A percentile compares a stretch with the other conserved stretches of the same genome.
These are phyloP conservation scores for Tenodera sinensis DNA, from an alignment of 2,888 invertebrate genomes.

Conservation along the genomic window DNA sequence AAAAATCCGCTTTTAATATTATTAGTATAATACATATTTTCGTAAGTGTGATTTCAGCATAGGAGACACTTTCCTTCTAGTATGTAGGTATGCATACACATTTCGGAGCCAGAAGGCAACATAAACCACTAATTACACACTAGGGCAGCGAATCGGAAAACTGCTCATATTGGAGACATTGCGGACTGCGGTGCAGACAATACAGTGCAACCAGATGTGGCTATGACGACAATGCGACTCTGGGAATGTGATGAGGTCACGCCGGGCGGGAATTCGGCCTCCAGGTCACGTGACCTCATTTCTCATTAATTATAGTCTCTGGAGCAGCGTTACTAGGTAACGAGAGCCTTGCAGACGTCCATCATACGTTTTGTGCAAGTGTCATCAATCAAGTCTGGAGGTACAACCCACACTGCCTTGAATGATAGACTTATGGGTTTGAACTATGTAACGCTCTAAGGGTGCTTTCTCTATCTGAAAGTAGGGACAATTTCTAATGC, in stretches of 20 bases:
- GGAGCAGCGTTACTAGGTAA: background rate
- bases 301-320: background rate
- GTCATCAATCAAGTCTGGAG: background rate
- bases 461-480: too few relatives aligned
- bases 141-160: too few relatives aligned
- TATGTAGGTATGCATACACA: too few relatives aligned
- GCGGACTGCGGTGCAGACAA: background rate
- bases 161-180: too few relatives aligned
- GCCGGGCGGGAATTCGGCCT: background rate
- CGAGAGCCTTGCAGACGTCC: background rate
- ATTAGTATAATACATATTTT: too few relatives aligned
- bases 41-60: too few relatives aligned
- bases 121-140: too few relatives aligned
- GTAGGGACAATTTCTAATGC: too few relatives aligned
- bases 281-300: background rate
- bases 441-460: background rate
- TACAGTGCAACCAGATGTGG: background rate
- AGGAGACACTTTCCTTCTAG: too few relatives aligned
- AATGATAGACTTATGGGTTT: background rate
- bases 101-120: too few relatives aligned
- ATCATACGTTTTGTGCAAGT: background rate
- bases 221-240: background rate
- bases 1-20: too few relatives aligned
- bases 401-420: background rate
- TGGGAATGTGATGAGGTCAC: background rate